Conservation (phyloP, 2,113 vertebrate genomes). For the Epinephelus moara region DNA sequence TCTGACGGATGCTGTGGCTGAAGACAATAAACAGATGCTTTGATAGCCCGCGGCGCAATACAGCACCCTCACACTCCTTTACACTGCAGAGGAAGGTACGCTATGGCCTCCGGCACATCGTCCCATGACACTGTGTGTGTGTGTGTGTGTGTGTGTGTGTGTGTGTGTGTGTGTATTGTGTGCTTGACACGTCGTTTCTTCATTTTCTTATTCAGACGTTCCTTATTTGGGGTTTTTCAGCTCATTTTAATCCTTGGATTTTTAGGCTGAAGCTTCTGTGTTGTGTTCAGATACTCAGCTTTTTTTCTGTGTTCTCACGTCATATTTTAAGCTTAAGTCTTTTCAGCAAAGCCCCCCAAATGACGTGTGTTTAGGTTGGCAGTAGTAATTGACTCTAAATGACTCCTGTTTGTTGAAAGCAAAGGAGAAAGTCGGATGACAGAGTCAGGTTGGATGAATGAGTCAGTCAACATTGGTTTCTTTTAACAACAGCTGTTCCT, state of each 20-base stretch:
- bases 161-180: neutral
- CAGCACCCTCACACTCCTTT: constrained; percentile 23
- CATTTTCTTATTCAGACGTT: neutral
- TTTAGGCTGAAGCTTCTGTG: neutral
- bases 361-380: no score
- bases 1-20: constrained; percentile 33
- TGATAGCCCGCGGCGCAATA: constrained; percentile 51
- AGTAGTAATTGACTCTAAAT: no score
- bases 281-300: neutral
- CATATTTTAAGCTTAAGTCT: neutral
- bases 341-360: neutral
- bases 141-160: constrained; percentile 5
- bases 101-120: constrained; percentile 40
- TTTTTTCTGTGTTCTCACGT: neutral
- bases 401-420: neutral
- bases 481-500: no score
- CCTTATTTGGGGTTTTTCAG: neutral
- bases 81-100: constrained; percentile 26
- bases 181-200: neutral
- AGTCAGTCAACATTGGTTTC: no score
- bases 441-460: neutral
- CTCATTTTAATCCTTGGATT: neutral
- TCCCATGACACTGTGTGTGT: neutral
- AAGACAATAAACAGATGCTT: constrained; percentile 65
- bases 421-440: neutral